Evolutionary conservation across 2,888 invertebrate genomes (phyloP), one percentile per base, ranked within the genome.

Genomic region (Drosophila aldrichi): DNA sequence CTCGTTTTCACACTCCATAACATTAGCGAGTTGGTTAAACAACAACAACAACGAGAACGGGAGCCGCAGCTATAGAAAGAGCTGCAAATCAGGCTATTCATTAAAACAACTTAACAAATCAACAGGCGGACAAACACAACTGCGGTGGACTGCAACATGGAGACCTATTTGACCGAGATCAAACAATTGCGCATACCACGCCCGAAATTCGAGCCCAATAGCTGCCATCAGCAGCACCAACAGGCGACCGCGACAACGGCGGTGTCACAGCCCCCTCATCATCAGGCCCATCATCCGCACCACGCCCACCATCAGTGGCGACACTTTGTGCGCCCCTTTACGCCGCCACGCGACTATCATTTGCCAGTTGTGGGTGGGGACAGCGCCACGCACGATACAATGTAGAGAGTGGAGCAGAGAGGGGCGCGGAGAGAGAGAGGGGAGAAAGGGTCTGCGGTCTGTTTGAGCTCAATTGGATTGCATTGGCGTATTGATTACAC

Each of bases 161-260:
- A 97, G 91, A 96, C 96, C 82, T 97, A 97, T 97, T 93, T 97
- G 89, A 95, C 95, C 78, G 97, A 97, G 92, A 96, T 97, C 54
- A 97, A 97, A 92, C 95, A 96, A 81, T 95, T 97, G 74, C 94
- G 96, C 83, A 97, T 97, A 86, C 97, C 97, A 32, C 94, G 97
- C 77, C 97, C 97, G 7, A 97, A 97, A 94, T 96, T 97, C 90
- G 94, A 90, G 69, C 88, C 92, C 25, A 94, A 91, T 90, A 94
- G 91, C 90, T 85, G 84, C 81, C 89, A 87, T 48, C 84, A 85
- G 76, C 89, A 88, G 71, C 86, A 84, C 75, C 84, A 85, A 54
- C 84, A 85, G 71, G 66, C 66, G 40, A 66, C 40, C 79, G 70
- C 55, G 25, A 52, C 34, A 44, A 54, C 68, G 54, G 58, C 68